Percentiles rank a stretch among this genome's conserved stretches.
Conservation (phyloP, 1,140 invertebrate species). For the Lepeophtheirus salmonis region DNA sequence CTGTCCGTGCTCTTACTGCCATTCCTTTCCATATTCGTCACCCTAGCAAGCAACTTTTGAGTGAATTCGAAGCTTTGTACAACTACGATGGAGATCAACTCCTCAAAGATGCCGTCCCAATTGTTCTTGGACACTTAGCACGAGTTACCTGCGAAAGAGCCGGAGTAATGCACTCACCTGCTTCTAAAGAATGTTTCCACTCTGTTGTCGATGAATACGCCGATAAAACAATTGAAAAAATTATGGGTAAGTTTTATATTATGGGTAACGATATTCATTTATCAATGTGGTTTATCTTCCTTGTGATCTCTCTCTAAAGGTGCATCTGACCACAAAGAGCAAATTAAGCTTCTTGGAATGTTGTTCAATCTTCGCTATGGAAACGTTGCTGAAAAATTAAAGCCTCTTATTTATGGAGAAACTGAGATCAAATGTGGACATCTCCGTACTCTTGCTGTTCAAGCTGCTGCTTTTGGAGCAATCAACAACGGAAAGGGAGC, state of each 20-base stretch:
- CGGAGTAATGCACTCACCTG: not conserved
- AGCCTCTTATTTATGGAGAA: not conserved
- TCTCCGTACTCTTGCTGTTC: constrained; percentile 2
- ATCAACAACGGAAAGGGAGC: not conserved
- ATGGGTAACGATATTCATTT: too few relatives aligned
- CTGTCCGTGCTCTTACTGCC: not conserved
- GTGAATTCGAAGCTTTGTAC: constrained; percentile 9
- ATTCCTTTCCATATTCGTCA: constrained; percentile 14
- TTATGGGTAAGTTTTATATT: not conserved
- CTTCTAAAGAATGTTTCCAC: constrained; percentile 1
- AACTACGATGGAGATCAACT: not conserved
- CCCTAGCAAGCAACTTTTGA: constrained; percentile 12
- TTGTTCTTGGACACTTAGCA: constrained; percentile 12
- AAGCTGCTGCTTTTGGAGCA: not conserved
- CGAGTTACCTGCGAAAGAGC: constrained; percentile 7
- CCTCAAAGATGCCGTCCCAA: constrained; percentile 11
- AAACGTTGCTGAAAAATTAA: not conserved
- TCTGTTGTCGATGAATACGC: not conserved
- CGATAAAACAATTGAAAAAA: constrained; percentile 6
- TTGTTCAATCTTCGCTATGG: constrained; percentile 9
- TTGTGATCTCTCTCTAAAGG: not conserved
- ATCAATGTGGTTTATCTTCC: too few relatives aligned
- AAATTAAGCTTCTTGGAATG: not conserved
- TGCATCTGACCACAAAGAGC: not conserved
- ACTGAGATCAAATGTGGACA: not conserved